Conservation (phyloP, 2,113 vertebrate genomes). For the Aldabrachelys gigantea region DNA sequence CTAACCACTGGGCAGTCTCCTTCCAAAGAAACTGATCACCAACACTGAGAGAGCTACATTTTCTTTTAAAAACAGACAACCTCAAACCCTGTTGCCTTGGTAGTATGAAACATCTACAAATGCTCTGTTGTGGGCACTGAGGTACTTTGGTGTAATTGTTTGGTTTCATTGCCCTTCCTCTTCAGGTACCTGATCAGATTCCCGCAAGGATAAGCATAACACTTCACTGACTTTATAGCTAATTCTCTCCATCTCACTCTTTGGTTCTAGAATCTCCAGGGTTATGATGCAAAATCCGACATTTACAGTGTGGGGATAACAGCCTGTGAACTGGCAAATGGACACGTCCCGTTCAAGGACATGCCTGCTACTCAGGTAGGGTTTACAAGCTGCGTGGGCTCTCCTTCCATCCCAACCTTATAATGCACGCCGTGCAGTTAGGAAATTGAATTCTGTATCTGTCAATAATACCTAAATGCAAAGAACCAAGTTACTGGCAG, state of each 20-base stretch:
- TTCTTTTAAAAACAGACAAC: not conserved
- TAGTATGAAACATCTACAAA: no score
- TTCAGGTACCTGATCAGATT: not conserved
- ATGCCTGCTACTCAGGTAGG: constrained; percentile 96
- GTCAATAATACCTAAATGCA: not conserved
- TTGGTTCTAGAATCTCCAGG: constrained; percentile 90
- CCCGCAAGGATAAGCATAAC: not conserved
- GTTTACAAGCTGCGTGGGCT: not conserved
- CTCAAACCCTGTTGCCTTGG: not conserved
- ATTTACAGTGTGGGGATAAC: constrained; percentile 99
- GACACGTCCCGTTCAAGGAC: constrained; percentile 98
- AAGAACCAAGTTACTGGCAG: not conserved
- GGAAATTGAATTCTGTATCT: not conserved
- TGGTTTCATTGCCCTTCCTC: not conserved
- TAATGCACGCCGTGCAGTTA: not conserved
- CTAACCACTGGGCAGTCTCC: not conserved
- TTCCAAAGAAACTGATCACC: not conserved
- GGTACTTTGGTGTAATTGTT: not conserved
- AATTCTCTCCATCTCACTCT: not conserved
- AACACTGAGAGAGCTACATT: not conserved
- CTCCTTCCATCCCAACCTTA: not conserved
- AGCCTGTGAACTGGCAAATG: constrained; percentile 97
- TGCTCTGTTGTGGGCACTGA: no score
- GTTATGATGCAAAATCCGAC: constrained; percentile 96
- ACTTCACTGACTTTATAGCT: not conserved